Evolutionary conservation across 2,797 vertebrate species (phyloP), one percentile per base, ranked within the genome.

Genomic region (Merluccius polli): DNA sequence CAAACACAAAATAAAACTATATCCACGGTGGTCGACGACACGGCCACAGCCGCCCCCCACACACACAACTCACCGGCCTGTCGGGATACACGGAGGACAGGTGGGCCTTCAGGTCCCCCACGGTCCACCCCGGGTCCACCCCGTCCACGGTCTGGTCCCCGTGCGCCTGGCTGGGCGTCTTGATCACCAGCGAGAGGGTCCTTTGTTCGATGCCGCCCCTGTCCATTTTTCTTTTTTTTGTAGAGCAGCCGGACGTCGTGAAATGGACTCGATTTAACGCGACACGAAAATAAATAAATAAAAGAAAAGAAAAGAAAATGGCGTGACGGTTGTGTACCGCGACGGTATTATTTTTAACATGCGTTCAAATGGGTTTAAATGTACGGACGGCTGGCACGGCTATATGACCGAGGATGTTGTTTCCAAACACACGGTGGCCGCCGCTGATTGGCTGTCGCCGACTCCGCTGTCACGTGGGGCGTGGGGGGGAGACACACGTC

Each of bases 101-200:
- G 77, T 95, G 95, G 2, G 83, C 84, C 89, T 99, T 99, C 3
- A 99, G 92, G 0, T 93, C 94, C 73, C 89, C 87, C 12, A 99
- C 92, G 1, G 94, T 97, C 95, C 96, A 97, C 21, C 82, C 72
- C 32, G 92, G 80, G 31, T n/a, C 30, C 1, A 95, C 93, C 1
- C 86, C 90, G 3, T 90, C 83, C 65, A 98, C 80, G 0, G 83
- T 84, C 63, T 93, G 89, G 82, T 98, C 96, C 18, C 89, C 93
- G 70, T 94, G 93, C 2, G 89, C 90, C 86, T 95, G 94, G 84
- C 93, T 94, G 4, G 97, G 95, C 67, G 95, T 95, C 78, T 96
- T 95, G 16, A 99, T 89, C 0, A 96, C 59, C 8, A 99, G 75
- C 10, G 76, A 75, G 16, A 95, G 75, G 0, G 77, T 89, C 77